Base-by-base conservation (phyloP, 2,888 invertebrate genomes). In the Napeogenes sylphis region DNA sequence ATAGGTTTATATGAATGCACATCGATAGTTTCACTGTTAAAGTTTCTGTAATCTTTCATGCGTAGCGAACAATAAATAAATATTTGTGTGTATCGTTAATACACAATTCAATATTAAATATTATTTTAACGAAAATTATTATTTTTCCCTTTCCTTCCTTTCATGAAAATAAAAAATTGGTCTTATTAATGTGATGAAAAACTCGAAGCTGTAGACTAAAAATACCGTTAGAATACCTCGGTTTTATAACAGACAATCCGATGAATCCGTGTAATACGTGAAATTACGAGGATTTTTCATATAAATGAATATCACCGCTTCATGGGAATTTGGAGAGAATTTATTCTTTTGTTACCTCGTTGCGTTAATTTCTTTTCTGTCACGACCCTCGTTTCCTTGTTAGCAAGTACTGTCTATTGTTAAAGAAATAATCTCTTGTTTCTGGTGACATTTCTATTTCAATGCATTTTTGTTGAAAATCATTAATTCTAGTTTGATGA, bases 301-400 rank as follows among this genome's bases (percentile, higher is more conserved):
- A 73, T 77, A 77, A 81, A 80, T 77, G 75, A 74, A 71, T 64
- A 64, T 75, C 77, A 80, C 78, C 71, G 74, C 74, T 80, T 79
- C 79, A 76, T 71, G 73, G 71, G 69, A 66, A 67, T 71, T 63
- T 45, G 45, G 32, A 56, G 46, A 56, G 55, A 13, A 21, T 55
- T 55, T 56, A 61, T 61, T 58, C 63, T 66, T 66, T 62, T 62
- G 59, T 62, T 61, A 62, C 61, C 58, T 60, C 57, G 59, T 68
- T 71, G 68, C 75, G 67, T 76, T 73, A 74, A 77, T 75, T 78
- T 75, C 61, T 67, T 68, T 63, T 70, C 58, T 68, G 68, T 72
- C 69, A 62, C 61, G 58, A 55, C 51, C 58, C 64, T 62, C 60
- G 59, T 69, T 69, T 63, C 59, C 64, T 65, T 62, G 56, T 65